Conservation (phyloP, 1,140 invertebrate species). For the Leptopilina boulardi region DNA sequence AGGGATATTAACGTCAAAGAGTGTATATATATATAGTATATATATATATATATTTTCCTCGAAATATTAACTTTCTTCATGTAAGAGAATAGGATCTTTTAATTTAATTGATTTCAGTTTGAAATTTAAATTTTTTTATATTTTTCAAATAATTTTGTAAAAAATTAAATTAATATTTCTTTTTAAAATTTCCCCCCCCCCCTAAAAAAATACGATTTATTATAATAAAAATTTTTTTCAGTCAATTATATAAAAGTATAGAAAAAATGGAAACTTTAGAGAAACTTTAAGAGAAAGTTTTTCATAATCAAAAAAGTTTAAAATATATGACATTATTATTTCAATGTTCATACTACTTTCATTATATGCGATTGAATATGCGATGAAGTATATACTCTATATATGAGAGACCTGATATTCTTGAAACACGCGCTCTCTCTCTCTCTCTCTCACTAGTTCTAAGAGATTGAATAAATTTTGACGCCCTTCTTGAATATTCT, state of each 20-base stretch:
- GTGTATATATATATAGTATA: conserved; percentile 42
- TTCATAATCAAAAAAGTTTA: conserved; percentile 1
- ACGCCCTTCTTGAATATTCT: conserved; percentile 2
- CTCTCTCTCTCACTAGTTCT: too few species aligned
- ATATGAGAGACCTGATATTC: conserved; percentile 6
- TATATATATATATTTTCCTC: too few species aligned
- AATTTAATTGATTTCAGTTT: not conserved
- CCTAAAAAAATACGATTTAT: too few species aligned
- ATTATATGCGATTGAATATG: conserved; percentile 11
- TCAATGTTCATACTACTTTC: conserved; percentile 21
- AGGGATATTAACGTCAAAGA: conserved; percentile 45
- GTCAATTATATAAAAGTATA: too few species aligned
- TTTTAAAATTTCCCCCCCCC: too few species aligned
- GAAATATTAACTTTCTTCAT: not conserved
- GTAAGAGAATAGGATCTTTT: conserved; percentile 3
- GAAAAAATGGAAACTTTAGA: not conserved
- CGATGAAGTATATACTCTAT: conserved; percentile 26
- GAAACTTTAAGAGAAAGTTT: not conserved
- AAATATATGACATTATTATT: conserved; percentile 6
- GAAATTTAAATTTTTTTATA: not conserved
- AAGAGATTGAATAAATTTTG: not conserved
- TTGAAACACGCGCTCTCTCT: not conserved
- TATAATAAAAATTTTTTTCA: too few species aligned
- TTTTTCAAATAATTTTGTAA: too few species aligned
- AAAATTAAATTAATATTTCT: too few species aligned